Percentiles rank a stretch among this genome's conserved stretches.
phyloP scores from a whole-genome alignment of 2,888 invertebrate genomes.

The Labia minor region DNA sequence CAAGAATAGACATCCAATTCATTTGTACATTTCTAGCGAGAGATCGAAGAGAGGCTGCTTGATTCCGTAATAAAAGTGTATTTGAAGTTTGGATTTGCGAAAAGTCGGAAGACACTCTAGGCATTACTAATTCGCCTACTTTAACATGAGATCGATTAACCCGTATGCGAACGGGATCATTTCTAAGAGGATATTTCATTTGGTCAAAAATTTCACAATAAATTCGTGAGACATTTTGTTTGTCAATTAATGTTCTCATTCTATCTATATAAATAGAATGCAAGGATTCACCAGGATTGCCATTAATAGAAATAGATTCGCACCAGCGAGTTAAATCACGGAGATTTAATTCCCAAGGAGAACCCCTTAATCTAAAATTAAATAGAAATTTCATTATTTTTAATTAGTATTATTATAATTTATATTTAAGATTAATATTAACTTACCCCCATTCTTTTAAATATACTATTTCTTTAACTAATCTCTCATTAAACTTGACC shows the following conservation, averaged over 20 bases:
- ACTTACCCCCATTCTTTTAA: conserved; percentile 52
- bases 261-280: conserved; percentile 76
- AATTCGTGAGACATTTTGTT: conserved; percentile 44
- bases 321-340: conserved; percentile 92
- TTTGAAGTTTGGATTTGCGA: conserved; percentile 36
- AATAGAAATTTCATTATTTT: background rate
- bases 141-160: conserved; percentile 47
- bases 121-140: conserved; percentile 52
- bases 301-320: conserved; percentile 47
- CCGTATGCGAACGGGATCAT: conserved; percentile 46
- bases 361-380: conserved; percentile 49
- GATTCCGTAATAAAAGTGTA: conserved; percentile 44
- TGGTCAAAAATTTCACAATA: conserved; percentile 40
- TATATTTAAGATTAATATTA: background rate
- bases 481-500: conserved; percentile 63
- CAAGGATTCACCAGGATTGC: conserved; percentile 49
- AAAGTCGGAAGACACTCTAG: conserved; percentile 36
- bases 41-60: conserved; percentile 59
- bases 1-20: conserved; percentile 86
- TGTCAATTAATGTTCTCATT: conserved; percentile 71
- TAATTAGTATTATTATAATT: background rate
- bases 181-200: conserved; percentile 40
- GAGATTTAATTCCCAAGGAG: conserved; percentile 95
- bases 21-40: conserved; percentile 77
- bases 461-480: conserved; percentile 52